Evolutionary conservation across 2,113 vertebrate species (phyloP).

Genomic region (Thamnaconus septentrionalis): DNA sequence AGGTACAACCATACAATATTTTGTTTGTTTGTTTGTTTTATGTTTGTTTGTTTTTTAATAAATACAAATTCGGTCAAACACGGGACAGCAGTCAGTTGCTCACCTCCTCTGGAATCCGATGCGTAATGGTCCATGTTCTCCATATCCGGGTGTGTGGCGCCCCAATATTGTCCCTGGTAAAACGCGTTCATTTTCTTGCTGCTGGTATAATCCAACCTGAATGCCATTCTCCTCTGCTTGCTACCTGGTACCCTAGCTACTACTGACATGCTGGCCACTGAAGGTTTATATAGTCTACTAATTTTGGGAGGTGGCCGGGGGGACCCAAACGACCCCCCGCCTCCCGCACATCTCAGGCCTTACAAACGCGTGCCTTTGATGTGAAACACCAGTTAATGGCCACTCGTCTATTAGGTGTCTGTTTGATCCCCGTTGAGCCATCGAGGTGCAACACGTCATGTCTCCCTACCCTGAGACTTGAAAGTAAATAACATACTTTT

Average conservation of each 20-base stretch:
- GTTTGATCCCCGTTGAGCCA: slow-evolving; percentile 48
- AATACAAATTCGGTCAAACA: neutral
- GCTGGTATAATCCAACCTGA: slow-evolving; percentile 28
- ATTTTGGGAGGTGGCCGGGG: neutral
- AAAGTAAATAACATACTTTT: neutral
- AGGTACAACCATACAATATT: too few species aligned
- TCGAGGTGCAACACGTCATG: slow-evolving; percentile 22
- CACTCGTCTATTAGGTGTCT: slow-evolving; percentile 40
- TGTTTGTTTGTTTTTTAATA: neutral
- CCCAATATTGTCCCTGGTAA: slow-evolving; percentile 40
- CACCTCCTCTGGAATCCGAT: slow-evolving; percentile 40
- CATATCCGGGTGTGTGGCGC: slow-evolving; percentile 1
- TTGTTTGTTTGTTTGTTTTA: too few species aligned
- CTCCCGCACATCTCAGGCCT: slow-evolving; percentile 7
- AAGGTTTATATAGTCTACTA: slow-evolving; percentile 44
- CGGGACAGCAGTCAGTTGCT: neutral
- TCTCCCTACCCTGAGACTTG: neutral
- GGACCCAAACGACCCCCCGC: slow-evolving; percentile 5
- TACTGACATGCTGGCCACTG: neutral
- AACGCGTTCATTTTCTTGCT: slow-evolving; percentile 20
- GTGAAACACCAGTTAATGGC: slow-evolving; percentile 34
- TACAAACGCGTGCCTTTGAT: slow-evolving; percentile 61
- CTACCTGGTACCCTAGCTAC: neutral
- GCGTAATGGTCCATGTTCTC: slow-evolving; percentile 18
- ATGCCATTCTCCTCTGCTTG: slow-evolving; percentile 31